Evolutionary conservation across 1,140 invertebrate genomes (phyloP), one percentile per base, ranked within the genome.

Genomic region (Lucilia cuprina): DNA sequence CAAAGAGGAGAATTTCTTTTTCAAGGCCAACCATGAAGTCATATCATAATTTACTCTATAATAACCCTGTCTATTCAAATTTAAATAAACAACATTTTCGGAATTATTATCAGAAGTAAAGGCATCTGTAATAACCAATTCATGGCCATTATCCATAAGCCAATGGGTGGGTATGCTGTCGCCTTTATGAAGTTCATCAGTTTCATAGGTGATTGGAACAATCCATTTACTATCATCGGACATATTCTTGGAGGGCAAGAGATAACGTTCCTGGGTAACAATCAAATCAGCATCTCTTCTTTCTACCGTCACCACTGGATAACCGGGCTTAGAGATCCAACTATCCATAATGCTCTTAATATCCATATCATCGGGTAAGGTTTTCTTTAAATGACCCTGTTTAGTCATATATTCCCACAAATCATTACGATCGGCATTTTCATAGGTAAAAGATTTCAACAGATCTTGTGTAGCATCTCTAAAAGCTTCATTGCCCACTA

Each of bases 271-370:
- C 55, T 91, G 89, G 0, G 84, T 85, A 25, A 91, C 77, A 35
- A 88, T 84, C 34, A 91, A 83, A 83, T 88, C 86, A 1, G 84
- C 83, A 3, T 86, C 87, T 47, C 83, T 84, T 8, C 89, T 86
- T 77, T 86, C 91, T 1, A 95, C 94, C 5, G 92, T 93, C 0
- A 98, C 92, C 0, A 97, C 94, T 0, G 97, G 97, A 91, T 95
- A 98, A 3, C 96, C 96, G n/a, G 95, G 92, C 88, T 97, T 95
- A 1, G 93, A 91, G 0, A 95, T 96, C 97, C 97, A 98, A 0
- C 94, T 94, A 86, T 96, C 94, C 95, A 98, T 96, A 49, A 97
- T 94, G 3, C 92, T 88, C 82, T 94, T 94, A 0, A 97, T 92
- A 19, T 92, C 92, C 9, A 94, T 85, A 49, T 92, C 89, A 4